Evolutionary conservation across 2,888 invertebrate species (phyloP).

Genomic region (Rhagium mordax): DNA sequence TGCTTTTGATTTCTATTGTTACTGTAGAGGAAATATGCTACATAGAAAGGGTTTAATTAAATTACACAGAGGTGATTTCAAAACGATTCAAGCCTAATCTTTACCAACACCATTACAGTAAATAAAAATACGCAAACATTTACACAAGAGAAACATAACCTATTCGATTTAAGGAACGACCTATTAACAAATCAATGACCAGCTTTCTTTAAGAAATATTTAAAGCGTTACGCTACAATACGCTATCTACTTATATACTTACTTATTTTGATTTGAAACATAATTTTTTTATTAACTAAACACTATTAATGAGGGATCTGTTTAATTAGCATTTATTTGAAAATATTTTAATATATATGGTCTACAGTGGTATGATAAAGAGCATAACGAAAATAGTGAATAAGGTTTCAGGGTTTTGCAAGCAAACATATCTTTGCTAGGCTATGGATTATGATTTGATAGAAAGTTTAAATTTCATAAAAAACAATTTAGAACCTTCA

Average conservation of each 20-base stretch:
- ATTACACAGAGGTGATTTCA: conserved; percentile 28
- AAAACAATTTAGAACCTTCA: no score
- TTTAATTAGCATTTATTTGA: no score
- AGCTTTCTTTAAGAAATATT: not conserved
- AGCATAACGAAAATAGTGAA: no score
- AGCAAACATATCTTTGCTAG: no score
- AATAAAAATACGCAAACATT: conserved; percentile 14
- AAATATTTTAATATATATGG: no score
- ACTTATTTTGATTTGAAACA: not conserved
- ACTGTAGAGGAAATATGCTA: conserved; percentile 23
- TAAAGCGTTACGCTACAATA: not conserved
- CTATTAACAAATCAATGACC: not conserved
- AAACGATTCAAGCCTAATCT: conserved; percentile 20
- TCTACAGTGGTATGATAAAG: no score
- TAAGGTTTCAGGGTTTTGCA: no score
- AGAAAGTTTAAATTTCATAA: no score
- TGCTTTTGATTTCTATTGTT: conserved; percentile 33
- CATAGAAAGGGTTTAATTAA: conserved; percentile 6
- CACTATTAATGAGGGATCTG: no score
- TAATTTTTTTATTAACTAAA: no score
- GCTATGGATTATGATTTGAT: no score
- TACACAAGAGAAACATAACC: conserved; percentile 24
- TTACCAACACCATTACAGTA: conserved; percentile 29
- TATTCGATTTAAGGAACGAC: not conserved
- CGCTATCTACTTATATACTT: no score